Evolutionary conservation across 92 coral and sea anemone species (phyloP).

Genomic region (Porites lobata): DNA sequence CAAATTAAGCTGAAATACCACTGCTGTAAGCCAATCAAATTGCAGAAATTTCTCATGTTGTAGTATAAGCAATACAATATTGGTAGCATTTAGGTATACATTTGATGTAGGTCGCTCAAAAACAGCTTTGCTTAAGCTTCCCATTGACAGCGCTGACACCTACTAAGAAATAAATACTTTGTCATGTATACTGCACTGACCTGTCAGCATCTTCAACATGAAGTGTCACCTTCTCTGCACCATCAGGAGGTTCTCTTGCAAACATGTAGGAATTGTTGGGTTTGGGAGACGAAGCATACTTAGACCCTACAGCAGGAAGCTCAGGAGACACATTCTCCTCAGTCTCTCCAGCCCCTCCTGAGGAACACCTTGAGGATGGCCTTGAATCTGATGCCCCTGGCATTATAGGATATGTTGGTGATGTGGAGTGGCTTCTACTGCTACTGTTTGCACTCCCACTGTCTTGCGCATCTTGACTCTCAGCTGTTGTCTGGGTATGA

Average conservation of each 20-base stretch:
- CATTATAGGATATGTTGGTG: conserved; percentile 86
- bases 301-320: conserved; percentile 75
- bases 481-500: conserved; percentile 89
- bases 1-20: too few species aligned
- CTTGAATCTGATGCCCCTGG: conserved; percentile 82
- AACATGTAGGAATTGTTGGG: conserved; percentile 92
- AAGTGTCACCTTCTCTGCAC: conserved; percentile 94
- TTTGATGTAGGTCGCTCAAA: too few species aligned
- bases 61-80: too few species aligned
- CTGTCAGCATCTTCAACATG: conserved; percentile 86
- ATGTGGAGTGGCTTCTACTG: conserved; percentile 89
- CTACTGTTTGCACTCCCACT: conserved; percentile 81
- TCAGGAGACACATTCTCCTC: conserved; percentile 85
- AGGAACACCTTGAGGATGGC: conserved; percentile 87
- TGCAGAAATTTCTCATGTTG: too few species aligned
- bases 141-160: neutral
- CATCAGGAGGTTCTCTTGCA: conserved; percentile 99
- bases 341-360: conserved; percentile 78
- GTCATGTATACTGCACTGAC: conserved; percentile 53
- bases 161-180: neutral
- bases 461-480: conserved; percentile 79
- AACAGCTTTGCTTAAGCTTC: too few species aligned
- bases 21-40: too few species aligned
- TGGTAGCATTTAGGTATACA: too few species aligned
- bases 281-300: conserved; percentile 96